Evolutionary conservation across 2,888 invertebrate genomes (phyloP).

Genomic region (Octodonta nipae): DNA sequence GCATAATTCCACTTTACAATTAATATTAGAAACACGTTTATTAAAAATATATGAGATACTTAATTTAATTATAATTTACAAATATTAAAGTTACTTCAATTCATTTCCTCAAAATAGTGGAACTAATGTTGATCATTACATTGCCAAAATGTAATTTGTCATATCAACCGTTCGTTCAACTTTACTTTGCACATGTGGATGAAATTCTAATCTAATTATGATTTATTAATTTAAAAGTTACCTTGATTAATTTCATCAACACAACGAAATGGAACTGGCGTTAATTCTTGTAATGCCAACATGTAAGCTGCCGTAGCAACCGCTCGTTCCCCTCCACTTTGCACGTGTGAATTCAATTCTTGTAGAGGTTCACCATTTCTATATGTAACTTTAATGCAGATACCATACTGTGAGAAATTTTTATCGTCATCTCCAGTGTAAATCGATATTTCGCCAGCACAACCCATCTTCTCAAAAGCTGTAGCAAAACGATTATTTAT

Average conservation of each 20-base stretch:
- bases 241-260: slow-evolving; percentile 66
- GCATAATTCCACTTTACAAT: too few species aligned
- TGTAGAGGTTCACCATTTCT: slow-evolving; percentile 64
- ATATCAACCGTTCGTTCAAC: too few species aligned
- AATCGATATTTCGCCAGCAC: slow-evolving; percentile 64
- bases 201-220: too few species aligned
- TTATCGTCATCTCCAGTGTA: slow-evolving; percentile 35
- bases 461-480: slow-evolving; percentile 67
- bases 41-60: too few species aligned
- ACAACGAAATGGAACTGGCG: slow-evolving; percentile 79
- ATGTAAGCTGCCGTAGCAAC: slow-evolving; percentile 87
- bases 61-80: too few species aligned
- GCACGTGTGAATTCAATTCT: slow-evolving; percentile 64
- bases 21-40: too few species aligned
- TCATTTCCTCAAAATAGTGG: too few species aligned
- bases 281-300: slow-evolving; percentile 77
- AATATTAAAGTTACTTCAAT: too few species aligned
- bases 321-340: slow-evolving; percentile 92
- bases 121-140: too few species aligned
- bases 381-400: slow-evolving; percentile 73
- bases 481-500: slow-evolving; percentile 63
- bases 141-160: too few species aligned
- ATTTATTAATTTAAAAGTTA: too few species aligned
- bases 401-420: slow-evolving; percentile 73
- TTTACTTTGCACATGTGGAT: too few species aligned